Conservation (phyloP, 2,113 vertebrate species). For the Calcarius ornatus region DNA sequence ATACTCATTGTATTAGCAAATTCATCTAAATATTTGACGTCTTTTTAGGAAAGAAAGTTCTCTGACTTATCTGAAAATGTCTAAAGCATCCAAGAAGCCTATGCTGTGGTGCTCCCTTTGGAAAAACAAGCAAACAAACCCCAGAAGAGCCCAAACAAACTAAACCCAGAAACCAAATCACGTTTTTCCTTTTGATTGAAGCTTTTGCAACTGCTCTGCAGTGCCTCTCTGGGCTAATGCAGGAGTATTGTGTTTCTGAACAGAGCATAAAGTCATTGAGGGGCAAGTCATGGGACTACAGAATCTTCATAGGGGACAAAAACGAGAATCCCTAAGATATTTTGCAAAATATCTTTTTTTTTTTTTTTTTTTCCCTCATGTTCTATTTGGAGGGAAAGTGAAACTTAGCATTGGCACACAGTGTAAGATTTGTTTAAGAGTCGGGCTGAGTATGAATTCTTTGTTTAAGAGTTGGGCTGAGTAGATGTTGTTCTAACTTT, state of each 20-base stretch:
- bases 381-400: neutral
- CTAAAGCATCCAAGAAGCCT: neutral
- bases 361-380: neutral
- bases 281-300: neutral
- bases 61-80: neutral
- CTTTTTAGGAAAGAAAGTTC: neutral
- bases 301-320: neutral
- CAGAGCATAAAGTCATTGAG: rapidly evolving
- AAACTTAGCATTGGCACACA: neutral
- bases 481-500: neutral
- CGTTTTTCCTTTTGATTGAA: neutral
- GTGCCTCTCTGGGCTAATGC: neutral
- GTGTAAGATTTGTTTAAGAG: neutral
- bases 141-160: neutral
- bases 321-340: neutral
- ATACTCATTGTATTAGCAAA: neutral
- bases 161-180: neutral
- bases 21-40: neutral
- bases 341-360: neutral
- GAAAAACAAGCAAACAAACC: neutral
- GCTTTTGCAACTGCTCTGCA: neutral
- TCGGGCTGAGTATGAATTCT: neutral
- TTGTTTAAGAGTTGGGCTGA: neutral
- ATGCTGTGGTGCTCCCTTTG: neutral
- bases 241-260: neutral